These are phyloP conservation scores for Caenorhabditis sp. DNA, from an alignment of 2,888 invertebrate genomes.

Conservation along the genomic window DNA sequence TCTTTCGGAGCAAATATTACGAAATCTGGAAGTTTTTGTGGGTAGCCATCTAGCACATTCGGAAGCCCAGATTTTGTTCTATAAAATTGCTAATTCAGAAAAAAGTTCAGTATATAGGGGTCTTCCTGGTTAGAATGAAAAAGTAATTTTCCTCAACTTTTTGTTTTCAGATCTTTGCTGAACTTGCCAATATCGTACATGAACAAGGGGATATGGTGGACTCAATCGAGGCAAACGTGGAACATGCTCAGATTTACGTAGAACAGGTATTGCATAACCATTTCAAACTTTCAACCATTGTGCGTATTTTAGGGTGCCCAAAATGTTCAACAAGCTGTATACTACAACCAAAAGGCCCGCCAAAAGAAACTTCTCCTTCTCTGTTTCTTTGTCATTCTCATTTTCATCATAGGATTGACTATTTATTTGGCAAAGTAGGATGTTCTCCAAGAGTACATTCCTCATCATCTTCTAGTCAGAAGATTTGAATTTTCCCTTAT, in stretches of 20 bases:
- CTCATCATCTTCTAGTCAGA: background rate
- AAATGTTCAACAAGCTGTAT: slow-evolving; percentile 81
- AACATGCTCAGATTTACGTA: slow-evolving; percentile 80
- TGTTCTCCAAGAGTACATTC: background rate
- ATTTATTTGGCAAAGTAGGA: slow-evolving; percentile 69
- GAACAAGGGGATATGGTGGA: slow-evolving; percentile 83
- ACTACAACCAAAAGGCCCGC: slow-evolving; percentile 80
- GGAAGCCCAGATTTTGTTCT: too few relatives aligned
- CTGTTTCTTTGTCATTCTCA: slow-evolving; percentile 74
- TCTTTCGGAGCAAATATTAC: too few relatives aligned
- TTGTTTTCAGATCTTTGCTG: slow-evolving; percentile 80
- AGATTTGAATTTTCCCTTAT: background rate
- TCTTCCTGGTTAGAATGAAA: too few relatives aligned
- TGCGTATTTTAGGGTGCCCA: slow-evolving; percentile 70
- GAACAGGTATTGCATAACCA: slow-evolving; percentile 49
- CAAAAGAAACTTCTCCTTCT: slow-evolving; percentile 80
- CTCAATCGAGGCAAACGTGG: slow-evolving; percentile 82
- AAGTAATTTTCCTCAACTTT: too few relatives aligned
- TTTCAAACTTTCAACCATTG: too few relatives aligned
- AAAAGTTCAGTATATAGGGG: too few relatives aligned
- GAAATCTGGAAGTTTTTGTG: too few relatives aligned
- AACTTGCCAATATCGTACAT: slow-evolving; percentile 81
- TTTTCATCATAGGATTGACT: slow-evolving; percentile 76
- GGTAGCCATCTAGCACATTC: too few relatives aligned
- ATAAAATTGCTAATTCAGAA: too few relatives aligned